These are phyloP conservation scores for Mnemiopsis leidyi DNA, from an alignment of 37 sponge, comb jelly and placozoan species.

Conservation along the genomic window DNA sequence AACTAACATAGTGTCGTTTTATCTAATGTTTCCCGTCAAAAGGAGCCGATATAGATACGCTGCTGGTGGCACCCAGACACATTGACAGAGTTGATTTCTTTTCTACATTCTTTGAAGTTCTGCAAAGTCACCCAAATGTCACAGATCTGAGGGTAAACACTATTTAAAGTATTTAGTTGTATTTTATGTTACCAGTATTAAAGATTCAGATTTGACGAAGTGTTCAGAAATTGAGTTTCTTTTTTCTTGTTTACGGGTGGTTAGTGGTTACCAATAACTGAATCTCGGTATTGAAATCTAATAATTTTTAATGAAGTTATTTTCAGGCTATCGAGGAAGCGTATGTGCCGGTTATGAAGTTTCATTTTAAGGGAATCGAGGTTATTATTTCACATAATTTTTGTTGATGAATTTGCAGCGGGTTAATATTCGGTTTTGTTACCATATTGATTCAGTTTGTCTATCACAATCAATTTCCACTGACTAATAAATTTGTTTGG, in stretches of 20 bases:
- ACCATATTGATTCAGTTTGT: no score
- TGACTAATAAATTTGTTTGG: no score
- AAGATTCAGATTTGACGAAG: no score
- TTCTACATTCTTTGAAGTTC: conserved; percentile 75
- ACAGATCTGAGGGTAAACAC: conserved; percentile 79
- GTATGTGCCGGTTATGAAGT: conserved; percentile 96
- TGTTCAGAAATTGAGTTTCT: no score
- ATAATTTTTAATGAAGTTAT: neutral
- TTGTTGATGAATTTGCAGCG: no score
- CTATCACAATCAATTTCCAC: no score
- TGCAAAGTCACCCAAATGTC: conserved; percentile 72
- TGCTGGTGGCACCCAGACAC: conserved; percentile 93
- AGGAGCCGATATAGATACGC: conserved; percentile 99
- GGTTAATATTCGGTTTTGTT: no score
- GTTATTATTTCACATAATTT: no score
- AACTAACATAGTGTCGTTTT: neutral
- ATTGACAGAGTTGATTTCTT: conserved; percentile 91
- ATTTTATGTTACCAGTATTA: no score
- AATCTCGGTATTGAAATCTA: neutral
- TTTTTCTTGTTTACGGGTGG: no score
- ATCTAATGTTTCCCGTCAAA: neutral
- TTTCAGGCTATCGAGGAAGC: conserved; percentile 89
- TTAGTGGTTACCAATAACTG: no score
- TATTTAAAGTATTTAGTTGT: no score
- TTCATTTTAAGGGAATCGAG: conserved; percentile 95